Evolutionary conservation across 2,888 invertebrate species (phyloP).

Genomic region (Drosophila merina): DNA sequence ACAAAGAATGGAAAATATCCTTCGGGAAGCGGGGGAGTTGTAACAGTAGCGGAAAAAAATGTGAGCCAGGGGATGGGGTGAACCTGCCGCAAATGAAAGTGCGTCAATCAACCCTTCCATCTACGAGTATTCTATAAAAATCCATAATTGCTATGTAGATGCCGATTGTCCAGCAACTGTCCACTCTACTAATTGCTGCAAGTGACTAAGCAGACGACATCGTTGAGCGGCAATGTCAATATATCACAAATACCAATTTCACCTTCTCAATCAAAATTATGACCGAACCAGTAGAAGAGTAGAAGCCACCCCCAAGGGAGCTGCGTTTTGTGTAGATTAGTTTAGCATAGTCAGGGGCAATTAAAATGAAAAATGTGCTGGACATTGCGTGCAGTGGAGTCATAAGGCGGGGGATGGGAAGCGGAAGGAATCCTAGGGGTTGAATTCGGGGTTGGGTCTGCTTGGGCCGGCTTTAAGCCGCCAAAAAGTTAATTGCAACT

Average conservation of each 20-base stretch:
- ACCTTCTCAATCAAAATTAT: conserved; percentile 82
- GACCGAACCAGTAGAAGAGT: conserved; percentile 60
- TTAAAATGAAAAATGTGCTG: conserved; percentile 71
- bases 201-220: conserved; percentile 74
- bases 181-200: conserved; percentile 59
- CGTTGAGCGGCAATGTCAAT: conserved; percentile 70
- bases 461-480: conserved; percentile 35
- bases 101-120: conserved; percentile 68
- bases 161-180: conserved; percentile 18
- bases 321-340: conserved; percentile 76
- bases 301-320: conserved; percentile 56
- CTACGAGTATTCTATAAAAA: conserved; percentile 50
- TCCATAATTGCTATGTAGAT: conserved; percentile 71
- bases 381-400: conserved; percentile 59
- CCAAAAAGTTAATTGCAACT: conserved; percentile 71
- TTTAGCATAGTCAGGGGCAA: conserved; percentile 66
- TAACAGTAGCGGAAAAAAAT: conserved; percentile 2
- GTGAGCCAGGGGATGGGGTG: conserved; percentile 1
- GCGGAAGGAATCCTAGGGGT: not conserved
- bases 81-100: conserved; percentile 60
- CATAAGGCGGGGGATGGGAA: conserved; percentile 50
- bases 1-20: conserved; percentile 28
- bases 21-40: not conserved
- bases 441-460: not conserved
- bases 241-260: conserved; percentile 78